Evolutionary conservation across 2,797 vertebrate species (phyloP).

Genomic region (Cyclura pinguis): DNA sequence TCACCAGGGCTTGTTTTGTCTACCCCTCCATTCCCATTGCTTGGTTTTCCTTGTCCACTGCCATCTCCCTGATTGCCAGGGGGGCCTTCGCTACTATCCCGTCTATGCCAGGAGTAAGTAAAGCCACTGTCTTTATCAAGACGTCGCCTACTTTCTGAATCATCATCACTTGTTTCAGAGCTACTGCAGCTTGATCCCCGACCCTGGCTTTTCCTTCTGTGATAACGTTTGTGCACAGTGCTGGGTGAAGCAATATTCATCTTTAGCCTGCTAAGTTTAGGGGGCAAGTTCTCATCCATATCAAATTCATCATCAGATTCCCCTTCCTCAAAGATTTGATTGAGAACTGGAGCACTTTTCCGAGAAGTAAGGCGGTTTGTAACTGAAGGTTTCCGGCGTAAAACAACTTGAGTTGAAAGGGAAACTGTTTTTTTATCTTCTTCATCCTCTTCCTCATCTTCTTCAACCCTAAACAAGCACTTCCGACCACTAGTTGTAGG

Average conservation of each 20-base stretch:
- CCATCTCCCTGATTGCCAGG: constrained; percentile 93
- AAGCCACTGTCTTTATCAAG: constrained; percentile 93
- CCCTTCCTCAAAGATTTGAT: constrained; percentile 97
- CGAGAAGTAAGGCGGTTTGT: constrained; percentile 96
- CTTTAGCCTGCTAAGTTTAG: constrained; percentile 94
- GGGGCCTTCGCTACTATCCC: constrained; percentile 95
- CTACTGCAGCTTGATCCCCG: constrained; percentile 96
- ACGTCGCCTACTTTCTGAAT: constrained; percentile 93
- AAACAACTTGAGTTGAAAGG: constrained; percentile 89
- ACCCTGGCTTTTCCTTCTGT: constrained; percentile 94
- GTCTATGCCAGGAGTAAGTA: constrained; percentile 90
- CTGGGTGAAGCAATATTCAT: constrained; percentile 95
- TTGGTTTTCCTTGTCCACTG: constrained; percentile 87
- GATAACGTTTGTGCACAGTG: constrained; percentile 92
- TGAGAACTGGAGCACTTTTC: constrained; percentile 96
- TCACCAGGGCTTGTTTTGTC: constrained; percentile 89
- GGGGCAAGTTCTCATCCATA: constrained; percentile 94
- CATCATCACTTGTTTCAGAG: constrained; percentile 97
- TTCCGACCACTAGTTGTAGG: constrained; percentile 84
- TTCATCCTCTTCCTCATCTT: constrained; percentile 97
- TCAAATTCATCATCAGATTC: constrained; percentile 97
- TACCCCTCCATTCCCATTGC: constrained; percentile 84
- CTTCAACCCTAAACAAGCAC: constrained; percentile 94
- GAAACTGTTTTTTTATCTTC: constrained; percentile 89
- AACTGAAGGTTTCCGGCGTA: constrained; percentile 92